Base-by-base conservation (phyloP, 1,140 invertebrate species). In the Magallana gigas region DNA sequence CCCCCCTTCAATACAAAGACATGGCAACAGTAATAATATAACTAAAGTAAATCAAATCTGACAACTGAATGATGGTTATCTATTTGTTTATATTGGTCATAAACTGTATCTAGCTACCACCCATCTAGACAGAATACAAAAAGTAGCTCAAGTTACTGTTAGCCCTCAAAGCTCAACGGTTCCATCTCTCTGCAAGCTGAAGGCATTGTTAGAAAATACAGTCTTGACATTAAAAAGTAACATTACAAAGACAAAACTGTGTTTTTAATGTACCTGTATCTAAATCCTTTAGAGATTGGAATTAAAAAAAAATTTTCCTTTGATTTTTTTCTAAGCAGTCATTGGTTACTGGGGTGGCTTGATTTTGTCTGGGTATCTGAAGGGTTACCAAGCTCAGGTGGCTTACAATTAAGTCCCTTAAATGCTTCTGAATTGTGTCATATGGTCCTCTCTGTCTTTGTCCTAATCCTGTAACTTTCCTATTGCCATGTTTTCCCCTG, bases 11-110 rank as follows among this genome's bases (percentile, higher is more conserved):
- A 29, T 76, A 76, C 23, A 76, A 76, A 76, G 18, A 29, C 23
- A 23, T 76, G 68, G 23, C 68, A 76, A 29, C 68, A 76, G 36
- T 76, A 36, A 76, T 29, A 76, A 36, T 76, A 76, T 29, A 23
- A 76, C 5, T 29, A 29, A 48, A 29, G 11, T 29, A 76, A 76
- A 76, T 76, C 68, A 76, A 29, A 29, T 76, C 23, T 18, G 68
- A 76, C 68, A 76, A 23, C 68, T 76, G 18, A 29, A 76, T 76
- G 68, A 76, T 76, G 23, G 23, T 76, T 29, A 76, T 36, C 68
- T 64, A 7, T 18, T 64, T n/a, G 60, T 64, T 64, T 64, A 64
- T 64, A 64, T 64, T 76, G 68, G 23, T 29, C 68, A 76, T 76
- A 76, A 76, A 76, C 68, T 76, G 68, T 29, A 23, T 76, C 68